Evolutionary conservation across 1,140 invertebrate genomes (phyloP).

Genomic region (Leptinotarsa texana): DNA sequence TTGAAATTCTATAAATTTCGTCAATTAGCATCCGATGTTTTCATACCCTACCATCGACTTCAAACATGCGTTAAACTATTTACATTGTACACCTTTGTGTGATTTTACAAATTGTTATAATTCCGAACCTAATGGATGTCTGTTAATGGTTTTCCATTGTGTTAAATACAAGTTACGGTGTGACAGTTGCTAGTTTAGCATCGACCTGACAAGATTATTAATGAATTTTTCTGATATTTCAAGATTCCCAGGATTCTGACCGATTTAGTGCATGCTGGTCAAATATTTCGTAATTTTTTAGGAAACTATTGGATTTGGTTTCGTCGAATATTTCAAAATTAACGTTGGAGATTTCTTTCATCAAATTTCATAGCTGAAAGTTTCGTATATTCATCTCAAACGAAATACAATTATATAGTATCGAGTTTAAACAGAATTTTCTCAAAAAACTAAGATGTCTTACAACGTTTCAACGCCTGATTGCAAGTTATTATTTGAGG

Average conservation of each 20-base stretch:
- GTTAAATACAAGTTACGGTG: slow-evolving; percentile 5
- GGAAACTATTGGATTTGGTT: too few relatives aligned
- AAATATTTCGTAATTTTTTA: neutral
- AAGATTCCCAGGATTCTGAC: neutral
- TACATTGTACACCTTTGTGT: slow-evolving; percentile 6
- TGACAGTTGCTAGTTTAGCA: neutral
- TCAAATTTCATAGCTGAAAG: too few relatives aligned
- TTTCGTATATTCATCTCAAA: too few relatives aligned
- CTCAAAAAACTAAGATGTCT: too few relatives aligned
- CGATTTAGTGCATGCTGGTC: neutral
- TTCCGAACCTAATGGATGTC: neutral
- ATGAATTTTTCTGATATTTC: neutral
- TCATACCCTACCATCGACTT: neutral
- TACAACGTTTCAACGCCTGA: too few relatives aligned
- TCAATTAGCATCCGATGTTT: neutral
- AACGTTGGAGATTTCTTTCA: too few relatives aligned
- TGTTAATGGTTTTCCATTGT: slow-evolving; percentile 6
- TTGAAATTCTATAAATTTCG: neutral
- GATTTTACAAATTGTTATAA: slow-evolving; percentile 9
- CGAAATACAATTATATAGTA: too few relatives aligned
- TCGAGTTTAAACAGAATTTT: too few relatives aligned
- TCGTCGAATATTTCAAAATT: too few relatives aligned
- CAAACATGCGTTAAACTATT: slow-evolving; percentile 5
- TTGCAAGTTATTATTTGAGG: too few relatives aligned
- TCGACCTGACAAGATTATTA: slow-evolving; percentile 6